Evolutionary conservation across 2,113 vertebrate genomes (phyloP).

Genomic region (Cyanoderma ruficeps): DNA sequence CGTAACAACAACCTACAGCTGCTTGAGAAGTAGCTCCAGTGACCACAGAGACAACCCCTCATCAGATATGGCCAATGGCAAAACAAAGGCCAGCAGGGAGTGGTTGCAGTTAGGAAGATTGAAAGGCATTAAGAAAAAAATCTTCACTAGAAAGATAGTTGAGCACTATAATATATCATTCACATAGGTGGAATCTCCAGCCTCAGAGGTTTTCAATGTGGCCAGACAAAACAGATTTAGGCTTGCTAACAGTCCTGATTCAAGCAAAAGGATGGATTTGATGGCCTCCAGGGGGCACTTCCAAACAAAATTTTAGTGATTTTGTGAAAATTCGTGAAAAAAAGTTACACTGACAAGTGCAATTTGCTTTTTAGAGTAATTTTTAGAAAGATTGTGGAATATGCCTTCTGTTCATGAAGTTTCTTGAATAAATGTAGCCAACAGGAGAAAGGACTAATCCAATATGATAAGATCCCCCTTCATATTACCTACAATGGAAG

Average conservation of each 20-base stretch:
- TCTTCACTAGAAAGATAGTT: background rate
- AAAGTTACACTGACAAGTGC: background rate
- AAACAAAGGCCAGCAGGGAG: background rate
- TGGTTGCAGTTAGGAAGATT: background rate
- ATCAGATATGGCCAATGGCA: background rate
- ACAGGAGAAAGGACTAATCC: background rate
- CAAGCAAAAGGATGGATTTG: background rate
- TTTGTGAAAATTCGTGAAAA: background rate
- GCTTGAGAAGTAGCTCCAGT: background rate
- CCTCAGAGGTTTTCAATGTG: background rate
- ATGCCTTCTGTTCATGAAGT: background rate
- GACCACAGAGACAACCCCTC: background rate
- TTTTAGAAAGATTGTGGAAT: background rate
- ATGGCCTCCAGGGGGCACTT: background rate
- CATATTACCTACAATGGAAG: background rate
- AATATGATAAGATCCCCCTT: background rate
- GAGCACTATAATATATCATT: background rate
- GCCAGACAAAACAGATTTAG: background rate
- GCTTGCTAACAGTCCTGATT: background rate
- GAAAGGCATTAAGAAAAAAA: background rate
- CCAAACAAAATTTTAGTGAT: background rate
- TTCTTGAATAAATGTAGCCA: background rate
- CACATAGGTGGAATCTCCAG: background rate
- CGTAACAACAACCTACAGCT: background rate
- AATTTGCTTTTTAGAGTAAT: background rate